Base-by-base conservation (phyloP, 2,888 invertebrate species). In the Eristalinus sepulchralis region DNA sequence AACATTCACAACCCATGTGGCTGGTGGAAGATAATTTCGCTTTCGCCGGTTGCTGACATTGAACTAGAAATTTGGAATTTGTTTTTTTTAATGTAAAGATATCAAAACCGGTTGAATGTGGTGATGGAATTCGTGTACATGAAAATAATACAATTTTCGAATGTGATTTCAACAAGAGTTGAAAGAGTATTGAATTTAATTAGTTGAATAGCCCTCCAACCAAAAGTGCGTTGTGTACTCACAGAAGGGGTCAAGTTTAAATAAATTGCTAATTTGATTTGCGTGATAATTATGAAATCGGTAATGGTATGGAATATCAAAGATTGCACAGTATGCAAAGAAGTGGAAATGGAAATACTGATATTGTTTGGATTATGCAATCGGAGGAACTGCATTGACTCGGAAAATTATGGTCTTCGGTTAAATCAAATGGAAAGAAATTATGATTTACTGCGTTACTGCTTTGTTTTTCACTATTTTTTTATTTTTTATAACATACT, bases 21-120 rank as follows among this genome's bases (percentile, higher is more conserved):
- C 63, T 64, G 13, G 33, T 83, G 33, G 68, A 72, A 68, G 36
- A 66, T 70, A 68, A 67, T 84, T 84, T 84, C 81, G 57, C 71
- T 84, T 83, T 84, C 80, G 84, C 80, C 76, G 84, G 78, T 59
- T 66, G 67, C 76, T 60, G 84, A 81, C 84, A 84, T 84, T 84
- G 84, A 84, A 81, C 84, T 81, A 84, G 84, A 81, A 84, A 81
- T 75, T 77, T 10, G 62, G 55, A 82, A 77, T 82, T 66, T 59
- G 24, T 34, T 64, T 72, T 60, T 31, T 34, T 57, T 67, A 3
- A 27, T 27, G 47, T 47, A 17, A 17, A 8, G n/a, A 17, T 27
- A 64, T 24, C 24, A 2, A 66, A 84, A 81, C 80, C 76, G 66
- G 84, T 81, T 84, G 27, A 22, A 11, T 33, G 17, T 82, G 20